phyloP scores from a whole-genome alignment of 2,113 vertebrate genomes.

The Nothobranchius kuhntae region DNA sequence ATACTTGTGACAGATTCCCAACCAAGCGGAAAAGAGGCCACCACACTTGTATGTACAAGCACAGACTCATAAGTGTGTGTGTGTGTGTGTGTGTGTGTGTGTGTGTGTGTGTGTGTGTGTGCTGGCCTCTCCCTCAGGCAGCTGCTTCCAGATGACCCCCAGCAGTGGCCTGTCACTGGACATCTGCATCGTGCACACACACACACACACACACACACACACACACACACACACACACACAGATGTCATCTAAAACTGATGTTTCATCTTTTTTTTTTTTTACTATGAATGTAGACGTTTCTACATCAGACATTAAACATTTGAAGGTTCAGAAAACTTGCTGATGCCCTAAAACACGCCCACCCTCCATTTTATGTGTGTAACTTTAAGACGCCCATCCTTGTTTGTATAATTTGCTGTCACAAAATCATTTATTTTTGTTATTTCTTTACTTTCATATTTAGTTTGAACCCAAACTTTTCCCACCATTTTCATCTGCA shows the following conservation, averaged over 20 bases:
- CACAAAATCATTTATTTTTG: too few relatives aligned
- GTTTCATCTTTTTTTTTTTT: background rate
- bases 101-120: slow-evolving; percentile 42
- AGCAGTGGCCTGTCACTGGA: slow-evolving; percentile 77
- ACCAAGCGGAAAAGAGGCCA: slow-evolving; percentile 76
- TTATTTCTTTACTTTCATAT: too few relatives aligned
- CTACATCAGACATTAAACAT: too few relatives aligned
- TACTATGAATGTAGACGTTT: background rate
- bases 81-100: too few relatives aligned
- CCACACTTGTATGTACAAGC: slow-evolving; percentile 46
- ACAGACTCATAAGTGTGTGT: slow-evolving; percentile 28
- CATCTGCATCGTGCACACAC: slow-evolving; percentile 67
- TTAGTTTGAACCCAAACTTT: background rate
- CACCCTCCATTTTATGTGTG: too few relatives aligned
- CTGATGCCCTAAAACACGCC: too few relatives aligned
- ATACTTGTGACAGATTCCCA: slow-evolving; percentile 76
- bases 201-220: background rate
- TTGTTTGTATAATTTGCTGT: too few relatives aligned
- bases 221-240: background rate
- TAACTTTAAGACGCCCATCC: too few relatives aligned
- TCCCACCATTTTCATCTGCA: slow-evolving; percentile 37
- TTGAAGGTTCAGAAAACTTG: too few relatives aligned
- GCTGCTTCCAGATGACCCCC: slow-evolving; percentile 76
- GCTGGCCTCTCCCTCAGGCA: slow-evolving; percentile 45
- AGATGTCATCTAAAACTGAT: slow-evolving; percentile 23